Evolutionary conservation across 2,113 vertebrate genomes (phyloP).

Genomic region (Plestiodon gilberti): DNA sequence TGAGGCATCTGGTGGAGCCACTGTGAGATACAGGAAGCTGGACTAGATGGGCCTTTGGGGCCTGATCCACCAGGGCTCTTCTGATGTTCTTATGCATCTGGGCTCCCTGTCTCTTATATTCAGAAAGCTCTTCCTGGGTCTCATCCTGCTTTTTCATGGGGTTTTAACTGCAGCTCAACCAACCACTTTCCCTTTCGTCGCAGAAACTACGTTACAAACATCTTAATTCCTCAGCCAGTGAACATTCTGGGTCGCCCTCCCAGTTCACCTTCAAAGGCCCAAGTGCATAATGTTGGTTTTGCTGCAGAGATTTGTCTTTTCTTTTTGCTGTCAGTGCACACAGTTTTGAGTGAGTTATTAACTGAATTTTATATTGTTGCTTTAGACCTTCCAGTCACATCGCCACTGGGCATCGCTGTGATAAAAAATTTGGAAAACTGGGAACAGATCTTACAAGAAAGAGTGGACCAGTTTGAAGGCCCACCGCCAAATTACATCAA

Average conservation of each 20-base stretch:
- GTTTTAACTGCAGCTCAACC: background rate
- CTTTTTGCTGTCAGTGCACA: too few species aligned
- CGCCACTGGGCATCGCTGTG: conserved; percentile 90
- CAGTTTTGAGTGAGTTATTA: background rate
- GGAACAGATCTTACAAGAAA: conserved; percentile 93
- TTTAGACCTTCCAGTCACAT: conserved; percentile 93
- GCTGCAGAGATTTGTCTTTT: background rate
- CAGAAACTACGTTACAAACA: background rate
- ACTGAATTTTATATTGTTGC: conserved; percentile 35
- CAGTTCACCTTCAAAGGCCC: background rate
- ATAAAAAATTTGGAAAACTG: conserved; percentile 95
- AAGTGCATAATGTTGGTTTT: background rate
- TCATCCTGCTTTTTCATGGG: background rate
- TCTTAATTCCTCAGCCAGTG: background rate
- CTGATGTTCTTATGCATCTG: too few species aligned
- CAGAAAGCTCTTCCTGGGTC: background rate
- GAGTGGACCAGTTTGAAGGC: conserved; percentile 93
- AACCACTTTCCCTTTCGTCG: background rate
- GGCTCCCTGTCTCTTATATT: background rate
- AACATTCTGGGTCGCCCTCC: background rate
- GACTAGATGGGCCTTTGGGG: too few species aligned
- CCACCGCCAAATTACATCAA: conserved; percentile 96
- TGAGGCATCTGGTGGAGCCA: too few species aligned
- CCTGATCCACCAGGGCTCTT: too few species aligned
- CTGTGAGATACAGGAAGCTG: too few species aligned